phyloP scores from a whole-genome alignment of 1,140 invertebrate species.

The Scaptomyza hsui region DNA sequence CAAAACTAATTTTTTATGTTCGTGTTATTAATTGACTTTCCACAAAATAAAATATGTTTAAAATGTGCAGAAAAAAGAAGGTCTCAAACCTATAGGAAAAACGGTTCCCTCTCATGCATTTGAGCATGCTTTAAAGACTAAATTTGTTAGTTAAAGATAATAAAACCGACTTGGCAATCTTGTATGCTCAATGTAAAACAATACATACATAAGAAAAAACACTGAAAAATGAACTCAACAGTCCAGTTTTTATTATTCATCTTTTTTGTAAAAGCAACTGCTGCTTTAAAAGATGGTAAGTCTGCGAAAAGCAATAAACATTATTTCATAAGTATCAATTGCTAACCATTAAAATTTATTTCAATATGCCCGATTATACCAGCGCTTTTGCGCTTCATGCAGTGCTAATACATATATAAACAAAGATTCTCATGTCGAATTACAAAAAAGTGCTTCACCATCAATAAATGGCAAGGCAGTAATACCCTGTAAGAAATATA shows the following conservation, averaged over 20 bases:
- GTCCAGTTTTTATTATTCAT: not conserved
- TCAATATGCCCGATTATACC: too few relatives aligned
- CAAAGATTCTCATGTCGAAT: too few relatives aligned
- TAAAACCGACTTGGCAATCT: too few relatives aligned
- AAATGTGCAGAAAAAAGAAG: not conserved
- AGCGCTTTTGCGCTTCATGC: too few relatives aligned
- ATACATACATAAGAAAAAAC: not conserved
- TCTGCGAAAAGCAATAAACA: not conserved
- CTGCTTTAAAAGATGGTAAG: not conserved
- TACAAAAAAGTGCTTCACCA: too few relatives aligned
- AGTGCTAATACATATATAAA: too few relatives aligned
- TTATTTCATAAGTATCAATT: constrained; percentile 1
- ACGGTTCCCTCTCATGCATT: not conserved
- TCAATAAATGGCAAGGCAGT: too few relatives aligned
- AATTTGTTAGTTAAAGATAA: too few relatives aligned
- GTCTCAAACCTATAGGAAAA: not conserved
- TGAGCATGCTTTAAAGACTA: not conserved
- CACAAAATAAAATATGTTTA: not conserved
- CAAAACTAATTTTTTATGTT: too few relatives aligned
- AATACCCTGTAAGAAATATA: too few relatives aligned
- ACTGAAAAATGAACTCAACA: not conserved
- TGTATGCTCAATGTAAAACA: not conserved
- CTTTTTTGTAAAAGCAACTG: not conserved
- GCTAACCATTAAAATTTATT: too few relatives aligned
- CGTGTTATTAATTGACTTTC: not conserved